Base-by-base conservation (phyloP, 2,797 vertebrate species). In the Hirundo rustica region DNA sequence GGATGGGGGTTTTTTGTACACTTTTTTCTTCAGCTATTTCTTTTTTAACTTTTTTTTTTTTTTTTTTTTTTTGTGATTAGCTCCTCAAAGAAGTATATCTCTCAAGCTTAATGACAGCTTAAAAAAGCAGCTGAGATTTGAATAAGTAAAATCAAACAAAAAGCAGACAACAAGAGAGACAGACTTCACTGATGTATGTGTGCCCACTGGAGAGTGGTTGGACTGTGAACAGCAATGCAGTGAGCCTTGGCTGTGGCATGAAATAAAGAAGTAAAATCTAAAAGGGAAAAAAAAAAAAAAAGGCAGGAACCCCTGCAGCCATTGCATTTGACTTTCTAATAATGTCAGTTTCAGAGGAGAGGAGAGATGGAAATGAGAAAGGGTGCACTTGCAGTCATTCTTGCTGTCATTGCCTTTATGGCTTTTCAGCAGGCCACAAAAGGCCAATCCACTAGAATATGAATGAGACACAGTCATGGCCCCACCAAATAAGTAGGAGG, bases 401-500 rank as follows among this genome's bases (percentile, higher is more conserved):
- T 95, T 95, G 65, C 84, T 96, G 90, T 96, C 95, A 95, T 84
- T 5, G 9, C 34, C 51, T 94, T 96, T 93, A 86, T 85, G 82
- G 62, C 65, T 96, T 97, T 97, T 90, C 95, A 96, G 85, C 65
- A 88, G 89, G 74, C 76, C 89, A 96, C 76, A 92, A 95, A 96
- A 97, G 92, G 91, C 91, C 87, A 96, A 60, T 87, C 58, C 83
- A 82, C 88, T 94, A 65, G 93, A 95, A 96, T 96, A 97, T 90
- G 94, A 97, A 97, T 97, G 88, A 96, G 90, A 88, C 80, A 72
- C 55, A 95, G 72, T 54, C 81, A 92, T 91, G 94, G 51, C 58
- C 64, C 36, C 32, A 62, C 58, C 54, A 80, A 96, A 77, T 92
- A 97, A 96, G 78, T 88, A 96, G 80, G 45, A 95, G 40, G 50